These are phyloP conservation scores for Pelvicachromis taeniatus DNA, from an alignment of 2,113 vertebrate genomes.

Conservation along the genomic window DNA sequence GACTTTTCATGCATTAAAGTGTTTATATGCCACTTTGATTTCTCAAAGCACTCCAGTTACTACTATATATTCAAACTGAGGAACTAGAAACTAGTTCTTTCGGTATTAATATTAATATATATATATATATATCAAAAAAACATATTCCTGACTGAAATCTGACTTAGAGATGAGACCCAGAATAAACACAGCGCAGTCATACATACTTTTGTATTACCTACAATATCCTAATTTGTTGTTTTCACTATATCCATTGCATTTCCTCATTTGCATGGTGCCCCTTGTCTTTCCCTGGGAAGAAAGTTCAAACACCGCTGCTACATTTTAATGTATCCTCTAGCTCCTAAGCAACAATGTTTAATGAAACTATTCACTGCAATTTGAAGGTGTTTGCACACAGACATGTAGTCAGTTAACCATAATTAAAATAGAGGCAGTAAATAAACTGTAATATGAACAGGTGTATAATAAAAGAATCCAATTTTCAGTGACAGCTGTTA, in stretches of 20 bases:
- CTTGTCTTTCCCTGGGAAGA: neutral
- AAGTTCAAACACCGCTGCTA: neutral
- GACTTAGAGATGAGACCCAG: neutral
- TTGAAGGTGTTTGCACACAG: conserved; percentile 8
- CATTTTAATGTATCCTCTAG: neutral
- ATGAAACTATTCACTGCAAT: neutral
- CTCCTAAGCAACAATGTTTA: neutral
- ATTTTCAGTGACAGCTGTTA: conserved; percentile 25
- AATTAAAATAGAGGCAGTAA: conserved; percentile 30
- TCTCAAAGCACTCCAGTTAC: neutral
- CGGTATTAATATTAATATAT: neutral
- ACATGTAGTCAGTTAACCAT: conserved; percentile 22
- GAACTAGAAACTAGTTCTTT: neutral
- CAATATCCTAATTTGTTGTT: neutral
- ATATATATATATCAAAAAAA: accelerated
- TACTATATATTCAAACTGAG: neutral
- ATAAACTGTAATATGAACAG: conserved; percentile 11
- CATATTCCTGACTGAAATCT: neutral
- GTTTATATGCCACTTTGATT: neutral
- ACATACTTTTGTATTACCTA: neutral
- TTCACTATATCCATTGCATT: neutral
- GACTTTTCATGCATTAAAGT: neutral
- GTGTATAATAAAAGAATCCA: conserved; percentile 14
- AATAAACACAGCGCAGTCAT: neutral
- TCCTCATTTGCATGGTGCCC: neutral